These are phyloP conservation scores for Escarpia spicata DNA, from an alignment of 2,888 invertebrate species.

Conservation along the genomic window DNA sequence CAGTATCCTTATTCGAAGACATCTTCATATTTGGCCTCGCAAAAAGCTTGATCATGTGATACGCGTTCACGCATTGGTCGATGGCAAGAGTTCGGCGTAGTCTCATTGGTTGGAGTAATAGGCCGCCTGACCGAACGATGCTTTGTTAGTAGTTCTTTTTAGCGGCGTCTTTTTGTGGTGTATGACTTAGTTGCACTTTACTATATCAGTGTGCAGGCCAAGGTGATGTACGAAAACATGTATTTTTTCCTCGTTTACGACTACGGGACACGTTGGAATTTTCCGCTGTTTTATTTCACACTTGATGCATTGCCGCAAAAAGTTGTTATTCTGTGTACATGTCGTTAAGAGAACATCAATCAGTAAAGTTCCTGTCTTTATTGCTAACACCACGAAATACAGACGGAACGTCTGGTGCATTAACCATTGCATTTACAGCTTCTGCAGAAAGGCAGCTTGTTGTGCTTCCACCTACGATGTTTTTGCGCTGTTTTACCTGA, in stretches of 20 bases:
- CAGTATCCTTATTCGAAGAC: background rate
- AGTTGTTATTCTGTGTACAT: background rate
- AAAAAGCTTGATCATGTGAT: background rate
- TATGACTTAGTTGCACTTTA: background rate
- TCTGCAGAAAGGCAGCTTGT: background rate
- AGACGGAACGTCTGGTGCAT: background rate
- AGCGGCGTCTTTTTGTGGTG: background rate
- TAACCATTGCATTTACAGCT: background rate
- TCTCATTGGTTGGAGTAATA: background rate
- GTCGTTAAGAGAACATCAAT: background rate
- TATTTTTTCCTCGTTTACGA: background rate
- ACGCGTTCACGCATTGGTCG: background rate
- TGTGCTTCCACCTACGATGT: background rate
- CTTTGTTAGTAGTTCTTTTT: background rate
- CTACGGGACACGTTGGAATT: background rate
- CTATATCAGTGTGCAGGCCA: background rate
- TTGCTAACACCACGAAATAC: background rate
- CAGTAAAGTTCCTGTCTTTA: background rate
- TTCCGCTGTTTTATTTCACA: background rate
- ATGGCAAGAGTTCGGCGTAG: background rate
- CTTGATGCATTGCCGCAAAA: conserved; percentile 3
- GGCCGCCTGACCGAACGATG: background rate
- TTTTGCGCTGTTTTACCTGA: background rate
- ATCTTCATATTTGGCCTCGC: background rate
- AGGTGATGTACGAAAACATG: background rate